phyloP scores from a whole-genome alignment of 2,113 vertebrate species.

The Danionella cerebrum region DNA sequence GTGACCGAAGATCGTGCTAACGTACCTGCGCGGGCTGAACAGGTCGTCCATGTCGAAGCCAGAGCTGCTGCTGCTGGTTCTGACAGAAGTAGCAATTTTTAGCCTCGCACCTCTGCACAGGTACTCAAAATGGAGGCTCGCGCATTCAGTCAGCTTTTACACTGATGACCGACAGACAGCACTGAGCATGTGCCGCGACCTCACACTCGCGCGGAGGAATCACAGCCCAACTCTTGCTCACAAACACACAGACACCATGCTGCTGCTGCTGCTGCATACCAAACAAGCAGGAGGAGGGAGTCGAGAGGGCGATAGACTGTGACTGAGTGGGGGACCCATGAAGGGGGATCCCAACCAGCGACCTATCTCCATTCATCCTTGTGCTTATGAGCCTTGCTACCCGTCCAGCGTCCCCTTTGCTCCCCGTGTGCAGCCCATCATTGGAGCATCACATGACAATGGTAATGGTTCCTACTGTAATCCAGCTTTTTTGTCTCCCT shows the following conservation, averaged over 20 bases:
- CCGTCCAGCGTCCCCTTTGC: background rate
- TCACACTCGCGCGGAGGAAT: conserved; percentile 52
- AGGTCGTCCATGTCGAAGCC: conserved; percentile 88
- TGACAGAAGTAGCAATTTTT: conserved; percentile 53
- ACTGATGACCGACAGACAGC: conserved; percentile 85
- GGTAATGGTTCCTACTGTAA: background rate
- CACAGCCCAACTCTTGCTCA: conserved; percentile 66
- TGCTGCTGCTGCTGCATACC: conserved; percentile 74
- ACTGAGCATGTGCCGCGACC: conserved; percentile 99
- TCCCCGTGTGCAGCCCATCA: conserved; percentile 12
- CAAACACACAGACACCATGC: conserved; percentile 33
- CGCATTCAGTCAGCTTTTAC: conserved; percentile 74
- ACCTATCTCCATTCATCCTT: conserved; percentile 30
- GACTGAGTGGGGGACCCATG: conserved; percentile 40
- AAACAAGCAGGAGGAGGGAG: conserved; percentile 58
- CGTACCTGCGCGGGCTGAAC: conserved; percentile 94
- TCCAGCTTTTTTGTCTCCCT: conserved; percentile 4
- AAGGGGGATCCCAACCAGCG: conserved; percentile 59
- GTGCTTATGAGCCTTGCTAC: background rate
- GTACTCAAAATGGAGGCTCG: conserved; percentile 97
- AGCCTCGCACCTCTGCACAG: conserved; percentile 63
- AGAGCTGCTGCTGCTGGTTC: conserved; percentile 55
- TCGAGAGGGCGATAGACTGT: conserved; percentile 30
- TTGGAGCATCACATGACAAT: conserved; percentile 17
- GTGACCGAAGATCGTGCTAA: conserved; percentile 59